Conservation (phyloP, 2,888 invertebrate species). For the Ryuthela nishihirai region DNA sequence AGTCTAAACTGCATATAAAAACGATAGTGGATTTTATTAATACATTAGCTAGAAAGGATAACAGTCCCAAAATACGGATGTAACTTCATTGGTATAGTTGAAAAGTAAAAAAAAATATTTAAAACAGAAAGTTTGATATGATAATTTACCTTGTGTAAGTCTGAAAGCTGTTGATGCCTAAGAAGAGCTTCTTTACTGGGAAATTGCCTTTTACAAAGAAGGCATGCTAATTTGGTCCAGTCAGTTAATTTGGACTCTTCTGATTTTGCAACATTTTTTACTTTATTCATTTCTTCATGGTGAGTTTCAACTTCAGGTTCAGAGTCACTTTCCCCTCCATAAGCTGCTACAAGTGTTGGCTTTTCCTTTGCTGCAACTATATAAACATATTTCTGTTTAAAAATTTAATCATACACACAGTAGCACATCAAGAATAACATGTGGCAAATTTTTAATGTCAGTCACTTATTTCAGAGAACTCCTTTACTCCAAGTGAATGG, state of each 20-base stretch:
- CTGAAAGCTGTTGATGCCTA: conserved; percentile 86
- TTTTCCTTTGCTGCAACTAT: conserved; percentile 11
- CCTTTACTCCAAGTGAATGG: no score
- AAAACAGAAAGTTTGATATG: no score
- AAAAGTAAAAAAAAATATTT: no score
- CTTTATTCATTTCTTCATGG: conserved; percentile 54
- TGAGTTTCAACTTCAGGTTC: conserved; percentile 52
- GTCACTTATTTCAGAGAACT: no score
- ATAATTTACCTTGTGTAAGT: conserved; percentile 68
- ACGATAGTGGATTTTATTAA: no score
- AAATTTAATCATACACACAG: neutral
- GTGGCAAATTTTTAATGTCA: no score
- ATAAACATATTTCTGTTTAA: neutral
- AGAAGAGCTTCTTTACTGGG: conserved; percentile 80
- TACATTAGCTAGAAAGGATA: no score
- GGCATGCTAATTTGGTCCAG: conserved; percentile 81
- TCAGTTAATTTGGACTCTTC: conserved; percentile 59
- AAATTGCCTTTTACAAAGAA: conserved; percentile 92
- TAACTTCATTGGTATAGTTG: no score
- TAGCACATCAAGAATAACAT: no score
- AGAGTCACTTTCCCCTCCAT: conserved; percentile 68
- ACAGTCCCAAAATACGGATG: no score
- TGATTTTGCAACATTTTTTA: conserved; percentile 18
- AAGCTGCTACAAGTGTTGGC: conserved; percentile 66
- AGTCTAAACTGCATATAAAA: no score